Conservation (phyloP, 1,140 invertebrate species). For the Daktulosphaira vitifoliae region DNA sequence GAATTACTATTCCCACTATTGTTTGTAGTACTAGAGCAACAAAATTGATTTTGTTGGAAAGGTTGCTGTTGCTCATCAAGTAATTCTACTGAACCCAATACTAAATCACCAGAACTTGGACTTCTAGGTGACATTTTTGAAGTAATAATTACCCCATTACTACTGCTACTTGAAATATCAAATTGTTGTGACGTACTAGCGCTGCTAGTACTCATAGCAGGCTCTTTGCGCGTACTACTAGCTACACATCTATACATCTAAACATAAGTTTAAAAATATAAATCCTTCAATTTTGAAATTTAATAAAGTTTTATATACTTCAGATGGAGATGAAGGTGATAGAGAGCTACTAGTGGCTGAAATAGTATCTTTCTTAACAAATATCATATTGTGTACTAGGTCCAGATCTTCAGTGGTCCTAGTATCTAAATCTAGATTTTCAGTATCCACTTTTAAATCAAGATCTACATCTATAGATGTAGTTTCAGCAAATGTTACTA, state of each 20-base stretch:
- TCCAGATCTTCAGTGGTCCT: no score
- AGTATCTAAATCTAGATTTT: no score
- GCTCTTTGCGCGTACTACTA: not conserved
- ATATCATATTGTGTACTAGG: not conserved
- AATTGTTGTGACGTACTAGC: conserved; percentile 3
- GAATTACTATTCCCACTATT: not conserved
- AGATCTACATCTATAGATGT: no score
- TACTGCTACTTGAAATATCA: not conserved
- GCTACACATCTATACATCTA: not conserved
- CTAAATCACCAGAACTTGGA: not conserved
- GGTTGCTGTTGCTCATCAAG: not conserved
- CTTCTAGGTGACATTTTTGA: not conserved
- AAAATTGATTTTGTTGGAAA: not conserved
- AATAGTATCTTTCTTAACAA: conserved; percentile 11
- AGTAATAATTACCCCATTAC: no score
- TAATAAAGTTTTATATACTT: not conserved
- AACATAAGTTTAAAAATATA: not conserved
- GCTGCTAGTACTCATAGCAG: not conserved
- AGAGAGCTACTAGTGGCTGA: not conserved
- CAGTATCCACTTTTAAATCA: no score
- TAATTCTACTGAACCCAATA: conserved; percentile 6
- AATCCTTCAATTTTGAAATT: no score
- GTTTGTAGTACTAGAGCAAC: not conserved
- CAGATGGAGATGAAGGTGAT: not conserved
- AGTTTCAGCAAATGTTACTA: no score